A percentile compares a stretch with the other conserved stretches of the same genome.
These are phyloP conservation scores for Enteromius treurensis DNA, from an alignment of 2,797 vertebrate genomes.

Conservation along the genomic window DNA sequence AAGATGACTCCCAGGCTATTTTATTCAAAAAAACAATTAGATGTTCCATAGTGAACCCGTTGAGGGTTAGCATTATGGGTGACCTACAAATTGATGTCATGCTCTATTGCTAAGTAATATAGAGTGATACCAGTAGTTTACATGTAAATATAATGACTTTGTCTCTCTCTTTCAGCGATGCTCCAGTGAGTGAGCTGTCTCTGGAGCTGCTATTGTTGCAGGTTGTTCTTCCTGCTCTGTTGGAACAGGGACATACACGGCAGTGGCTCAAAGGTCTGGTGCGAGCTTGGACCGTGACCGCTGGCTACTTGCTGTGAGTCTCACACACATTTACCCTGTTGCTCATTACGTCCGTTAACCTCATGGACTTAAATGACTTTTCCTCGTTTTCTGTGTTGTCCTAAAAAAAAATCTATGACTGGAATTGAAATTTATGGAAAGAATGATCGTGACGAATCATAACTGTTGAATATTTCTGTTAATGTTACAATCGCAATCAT, in stretches of 20 bases:
- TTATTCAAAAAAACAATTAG: not conserved
- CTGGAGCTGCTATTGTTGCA: slow-evolving; percentile 87
- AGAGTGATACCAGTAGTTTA: not conserved
- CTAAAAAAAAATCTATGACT: not conserved
- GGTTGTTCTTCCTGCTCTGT: slow-evolving; percentile 85
- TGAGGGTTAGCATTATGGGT: not conserved
- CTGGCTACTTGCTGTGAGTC: slow-evolving; percentile 92
- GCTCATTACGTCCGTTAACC: not conserved
- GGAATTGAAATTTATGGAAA: not conserved
- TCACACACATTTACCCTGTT: slow-evolving; percentile 1
- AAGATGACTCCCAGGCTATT: not conserved
- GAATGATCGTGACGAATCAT: not conserved
- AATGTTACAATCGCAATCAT: not conserved
- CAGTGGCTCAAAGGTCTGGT: slow-evolving; percentile 96
- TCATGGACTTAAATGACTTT: not conserved
- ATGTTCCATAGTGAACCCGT: not conserved
- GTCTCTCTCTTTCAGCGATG: slow-evolving; percentile 77
- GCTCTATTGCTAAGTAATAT: not conserved
- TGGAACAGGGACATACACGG: slow-evolving; percentile 90
- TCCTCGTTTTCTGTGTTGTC: not conserved
- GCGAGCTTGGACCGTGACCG: slow-evolving; percentile 92
- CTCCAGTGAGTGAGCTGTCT: slow-evolving; percentile 87
- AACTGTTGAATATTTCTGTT: not conserved
- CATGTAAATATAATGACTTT: not conserved
- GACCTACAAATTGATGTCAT: not conserved